Percentiles rank a stretch among this genome's conserved stretches.
phyloP scores from a whole-genome alignment of 2,113 vertebrate species.

The Lethenteron reissneri region DNA sequence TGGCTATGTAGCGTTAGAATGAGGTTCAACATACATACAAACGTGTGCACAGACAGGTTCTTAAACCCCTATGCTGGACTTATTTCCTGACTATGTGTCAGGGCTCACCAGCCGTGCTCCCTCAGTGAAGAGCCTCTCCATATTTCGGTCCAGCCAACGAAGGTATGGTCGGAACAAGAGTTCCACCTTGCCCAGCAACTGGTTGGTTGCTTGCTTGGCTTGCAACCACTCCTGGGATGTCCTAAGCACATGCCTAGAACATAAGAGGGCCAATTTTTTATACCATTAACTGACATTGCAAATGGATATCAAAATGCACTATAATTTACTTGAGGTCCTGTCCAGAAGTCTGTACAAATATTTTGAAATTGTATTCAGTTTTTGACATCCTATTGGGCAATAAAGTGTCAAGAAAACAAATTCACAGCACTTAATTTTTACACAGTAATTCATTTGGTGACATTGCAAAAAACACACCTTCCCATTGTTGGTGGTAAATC shows the following conservation, averaged over 20 bases:
- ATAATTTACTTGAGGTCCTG: too few relatives aligned
- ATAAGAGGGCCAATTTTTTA: background rate
- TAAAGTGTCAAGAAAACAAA: too few relatives aligned
- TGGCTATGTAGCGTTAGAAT: too few relatives aligned
- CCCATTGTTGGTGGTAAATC: conserved; percentile 31
- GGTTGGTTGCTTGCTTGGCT: conserved; percentile 39
- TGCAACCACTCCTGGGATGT: conserved; percentile 32
- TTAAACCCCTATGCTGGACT: too few relatives aligned
- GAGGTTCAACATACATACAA: too few relatives aligned
- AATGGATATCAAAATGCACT: too few relatives aligned
- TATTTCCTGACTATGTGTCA: too few relatives aligned
- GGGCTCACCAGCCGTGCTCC: conserved; percentile 34
- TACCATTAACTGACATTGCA: background rate
- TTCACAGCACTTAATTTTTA: too few relatives aligned
- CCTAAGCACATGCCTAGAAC: conserved; percentile 24
- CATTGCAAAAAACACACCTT: conserved; percentile 19
- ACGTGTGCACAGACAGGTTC: too few relatives aligned
- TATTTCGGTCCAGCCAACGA: conserved; percentile 39
- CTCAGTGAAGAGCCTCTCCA: conserved; percentile 39
- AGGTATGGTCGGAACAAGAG: conserved; percentile 36
- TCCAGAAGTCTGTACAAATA: too few relatives aligned
- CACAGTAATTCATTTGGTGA: background rate
- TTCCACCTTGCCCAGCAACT: conserved; percentile 34
- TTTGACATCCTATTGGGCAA: too few relatives aligned
- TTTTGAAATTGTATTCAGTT: too few relatives aligned